phyloP scores from a whole-genome alignment of 2,113 vertebrate genomes.

The Theristicus caerulescens region DNA sequence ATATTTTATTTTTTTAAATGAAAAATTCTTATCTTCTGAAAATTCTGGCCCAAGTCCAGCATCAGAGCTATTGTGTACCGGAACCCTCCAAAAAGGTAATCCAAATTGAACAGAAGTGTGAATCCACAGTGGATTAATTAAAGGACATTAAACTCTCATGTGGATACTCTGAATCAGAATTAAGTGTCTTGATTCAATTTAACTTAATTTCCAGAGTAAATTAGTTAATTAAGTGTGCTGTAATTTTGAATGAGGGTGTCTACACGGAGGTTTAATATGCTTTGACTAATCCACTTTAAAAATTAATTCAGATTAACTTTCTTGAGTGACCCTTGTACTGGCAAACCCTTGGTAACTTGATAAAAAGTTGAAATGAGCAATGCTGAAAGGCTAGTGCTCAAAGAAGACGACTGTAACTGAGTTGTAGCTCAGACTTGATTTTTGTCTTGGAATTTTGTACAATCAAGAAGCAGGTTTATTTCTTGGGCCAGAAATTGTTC shows the following conservation, averaged over 20 bases:
- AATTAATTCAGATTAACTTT: conserved; percentile 53
- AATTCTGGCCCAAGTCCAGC: not conserved
- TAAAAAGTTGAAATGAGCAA: not conserved
- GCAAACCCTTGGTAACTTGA: not conserved
- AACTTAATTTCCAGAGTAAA: conserved; percentile 61
- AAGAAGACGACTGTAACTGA: not conserved
- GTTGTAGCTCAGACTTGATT: not conserved
- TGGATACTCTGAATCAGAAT: conserved; percentile 57
- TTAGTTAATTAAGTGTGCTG: conserved; percentile 49
- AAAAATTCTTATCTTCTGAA: not conserved
- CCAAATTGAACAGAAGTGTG: conserved; percentile 48
- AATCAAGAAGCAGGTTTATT: not conserved
- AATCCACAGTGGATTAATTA: conserved; percentile 64
- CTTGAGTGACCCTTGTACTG: conserved; percentile 2
- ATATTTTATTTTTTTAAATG: not conserved
- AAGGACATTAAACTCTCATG: conserved; percentile 49
- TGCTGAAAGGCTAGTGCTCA: not conserved
- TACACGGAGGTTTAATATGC: conserved; percentile 21
- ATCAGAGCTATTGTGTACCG: not conserved
- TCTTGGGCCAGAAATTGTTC: not conserved
- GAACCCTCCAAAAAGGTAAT: conserved; percentile 45
- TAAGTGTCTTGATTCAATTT: conserved; percentile 65
- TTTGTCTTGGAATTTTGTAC: not conserved
- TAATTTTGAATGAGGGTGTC: conserved; percentile 51
- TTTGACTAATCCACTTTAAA: conserved; percentile 58